Conservation (phyloP, 2,113 vertebrate species). For the Nymphicus hollandicus region DNA sequence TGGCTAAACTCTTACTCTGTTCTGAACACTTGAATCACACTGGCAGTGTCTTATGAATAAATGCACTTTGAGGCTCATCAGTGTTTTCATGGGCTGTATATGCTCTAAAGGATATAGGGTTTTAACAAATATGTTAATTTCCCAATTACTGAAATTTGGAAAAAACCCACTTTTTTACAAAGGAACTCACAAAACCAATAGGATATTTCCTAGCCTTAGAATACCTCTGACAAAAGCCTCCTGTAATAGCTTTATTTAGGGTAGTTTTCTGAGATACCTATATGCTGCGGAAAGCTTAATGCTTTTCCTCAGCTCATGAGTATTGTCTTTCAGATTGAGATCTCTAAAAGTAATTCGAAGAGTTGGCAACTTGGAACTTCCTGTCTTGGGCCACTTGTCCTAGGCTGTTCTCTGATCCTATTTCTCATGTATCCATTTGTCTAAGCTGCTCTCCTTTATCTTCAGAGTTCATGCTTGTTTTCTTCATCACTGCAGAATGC, state of each 20-base stretch:
- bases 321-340: slow-evolving; percentile 43
- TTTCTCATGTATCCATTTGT: slow-evolving; percentile 39
- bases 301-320: neutral
- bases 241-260: neutral
- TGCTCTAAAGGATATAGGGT: neutral
- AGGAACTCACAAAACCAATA: neutral
- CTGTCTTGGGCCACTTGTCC: neutral
- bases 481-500: neutral
- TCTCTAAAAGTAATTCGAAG: slow-evolving; percentile 2
- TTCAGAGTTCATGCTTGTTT: neutral
- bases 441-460: neutral
- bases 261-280: neutral
- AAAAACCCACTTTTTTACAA: accelerated
- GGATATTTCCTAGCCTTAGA: neutral
- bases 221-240: neutral
- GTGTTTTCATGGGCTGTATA: neutral
- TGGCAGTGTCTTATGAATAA: neutral
- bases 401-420: slow-evolving; percentile 10
- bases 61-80: neutral
- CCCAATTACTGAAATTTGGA: neutral
- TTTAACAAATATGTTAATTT: neutral
- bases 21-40: neutral
- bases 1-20: neutral
- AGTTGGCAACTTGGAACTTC: neutral
- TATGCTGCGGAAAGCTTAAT: neutral